Base-by-base conservation (phyloP, 2,113 vertebrate genomes). In the Casuarius casuarius region DNA sequence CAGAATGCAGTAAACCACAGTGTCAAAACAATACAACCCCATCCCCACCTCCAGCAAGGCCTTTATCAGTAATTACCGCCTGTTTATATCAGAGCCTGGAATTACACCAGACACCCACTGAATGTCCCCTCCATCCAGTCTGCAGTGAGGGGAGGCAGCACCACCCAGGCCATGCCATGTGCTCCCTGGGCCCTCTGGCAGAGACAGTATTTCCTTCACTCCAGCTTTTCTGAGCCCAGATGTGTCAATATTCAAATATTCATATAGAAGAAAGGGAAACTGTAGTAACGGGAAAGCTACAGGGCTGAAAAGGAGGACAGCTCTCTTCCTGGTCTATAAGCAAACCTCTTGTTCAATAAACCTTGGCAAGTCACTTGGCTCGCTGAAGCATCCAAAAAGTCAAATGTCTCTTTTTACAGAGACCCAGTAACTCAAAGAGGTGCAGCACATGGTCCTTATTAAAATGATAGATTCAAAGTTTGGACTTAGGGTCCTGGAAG, bases 61-160 rank as follows among this genome's bases (percentile, higher is more conserved):
- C 48, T 95, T 95, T 92, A 94, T 89, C 87, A 33, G 91, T 84
- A 73, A 92, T 95, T 94, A 95, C 21, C 87, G 93, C 85, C 94
- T 76, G 46, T 78, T 97, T 97, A 95, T 90, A 83, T 58, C 68
- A 13, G 51, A 59, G 66, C 35, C 40, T 49, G 85, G 87, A 72
- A 90, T 84, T 81, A 63, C 52, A 75, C 84, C 78, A 63, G 67
- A 70, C 72, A 70, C 82, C 33, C 89, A 81, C 56, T 92, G 89
- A 68, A 78, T 2, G 7, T 58, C 42, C 48, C 78, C 81, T 78
- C 48, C 29, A 10, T 78, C 61, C 56, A 81, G 79, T n/a, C 48
- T 4, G 1, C 2, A 44, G 28, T 15, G 62, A 90, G 59, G 83
- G 79, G 33, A 35, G 82, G 87, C 67, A 62, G 74, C 68, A 84